Conservation (phyloP, 2,888 invertebrate genomes). For the Tetranychus truncatus region DNA sequence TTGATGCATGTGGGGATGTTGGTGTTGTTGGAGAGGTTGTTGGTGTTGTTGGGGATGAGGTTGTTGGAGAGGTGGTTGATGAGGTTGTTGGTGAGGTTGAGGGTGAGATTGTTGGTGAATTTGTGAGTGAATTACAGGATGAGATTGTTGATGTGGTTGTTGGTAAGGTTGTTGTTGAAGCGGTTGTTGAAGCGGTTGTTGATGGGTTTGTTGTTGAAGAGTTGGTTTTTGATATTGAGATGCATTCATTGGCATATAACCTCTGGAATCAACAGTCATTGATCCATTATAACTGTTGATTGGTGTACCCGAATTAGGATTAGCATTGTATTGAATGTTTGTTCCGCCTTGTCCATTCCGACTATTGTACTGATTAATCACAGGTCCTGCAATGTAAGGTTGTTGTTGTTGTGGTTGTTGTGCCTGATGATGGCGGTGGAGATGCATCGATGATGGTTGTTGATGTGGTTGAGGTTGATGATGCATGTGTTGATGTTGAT, state of each 20-base stretch:
- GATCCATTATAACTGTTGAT: conserved; percentile 1
- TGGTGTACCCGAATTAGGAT: not conserved
- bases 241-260: not conserved
- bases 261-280: not conserved
- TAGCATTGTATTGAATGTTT: not conserved
- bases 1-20: not conserved
- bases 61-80: not conserved
- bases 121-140: not conserved
- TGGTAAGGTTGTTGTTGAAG: not conserved
- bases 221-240: not conserved
- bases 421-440: not conserved
- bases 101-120: not conserved
- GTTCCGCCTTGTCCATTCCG: not conserved
- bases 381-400: not conserved
- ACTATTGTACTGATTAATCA: not conserved
- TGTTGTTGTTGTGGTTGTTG: not conserved
- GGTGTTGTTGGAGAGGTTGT: not conserved
- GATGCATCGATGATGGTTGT: not conserved
- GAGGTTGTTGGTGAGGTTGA: not conserved
- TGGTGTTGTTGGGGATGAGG: not conserved
- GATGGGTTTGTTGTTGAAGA: not conserved
- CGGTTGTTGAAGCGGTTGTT: not conserved
- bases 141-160: not conserved
- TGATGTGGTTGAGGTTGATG: not conserved
- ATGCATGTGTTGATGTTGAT: conserved; percentile 4